Evolutionary conservation across 1,140 invertebrate genomes (phyloP), one percentile per base, ranked within the genome.

Genomic region (Drosophila melanogaster): DNA sequence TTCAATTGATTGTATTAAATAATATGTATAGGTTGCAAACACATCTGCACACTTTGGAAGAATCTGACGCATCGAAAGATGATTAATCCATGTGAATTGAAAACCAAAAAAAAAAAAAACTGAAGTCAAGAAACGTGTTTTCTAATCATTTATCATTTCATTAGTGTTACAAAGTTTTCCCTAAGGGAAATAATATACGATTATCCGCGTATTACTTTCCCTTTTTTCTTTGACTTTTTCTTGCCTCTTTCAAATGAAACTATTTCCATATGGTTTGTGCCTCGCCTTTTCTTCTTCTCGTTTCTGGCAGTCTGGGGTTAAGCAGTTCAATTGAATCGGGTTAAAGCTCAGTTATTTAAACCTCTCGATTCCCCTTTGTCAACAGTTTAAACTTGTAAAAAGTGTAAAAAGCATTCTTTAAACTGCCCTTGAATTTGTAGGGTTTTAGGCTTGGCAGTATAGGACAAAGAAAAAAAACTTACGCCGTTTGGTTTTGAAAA

Each of bases 321-420:
- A 49, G n/a, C n/a, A 33, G 61, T 49, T 65, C 41, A 65, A 65
- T 64, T 64, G 41, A 64, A 64, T 19, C 62, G 24, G 62, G 33
- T 33, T 30, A 66, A 66, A 66, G 46, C 19, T 43, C 64, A 53
- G 44, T 12, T 24, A 33, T 40, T 17, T 40, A 35, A 66, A 35
- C 35, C n/a, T 14, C 22, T 12, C 14, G 11, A 50, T 50, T 50
- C 19, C 2, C 7, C 37, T 2, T 14, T 51, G 8, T 4, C 2
- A 19, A 12, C 26, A 50, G n/a, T 50, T 50, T 50, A 2, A 33
- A 17, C 26, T 33, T 17, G n/a, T 30, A 35, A 35, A 35, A 50
- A 15, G 15, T 30, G 19, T 22, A n/a, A 35, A n/a, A 35, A n/a
- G 58, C 33, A 41, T 62, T 47, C 41, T 19, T 47, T 14, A 22